Conservation (phyloP, 2,797 vertebrate genomes). For the Smutsia temminckii region DNA sequence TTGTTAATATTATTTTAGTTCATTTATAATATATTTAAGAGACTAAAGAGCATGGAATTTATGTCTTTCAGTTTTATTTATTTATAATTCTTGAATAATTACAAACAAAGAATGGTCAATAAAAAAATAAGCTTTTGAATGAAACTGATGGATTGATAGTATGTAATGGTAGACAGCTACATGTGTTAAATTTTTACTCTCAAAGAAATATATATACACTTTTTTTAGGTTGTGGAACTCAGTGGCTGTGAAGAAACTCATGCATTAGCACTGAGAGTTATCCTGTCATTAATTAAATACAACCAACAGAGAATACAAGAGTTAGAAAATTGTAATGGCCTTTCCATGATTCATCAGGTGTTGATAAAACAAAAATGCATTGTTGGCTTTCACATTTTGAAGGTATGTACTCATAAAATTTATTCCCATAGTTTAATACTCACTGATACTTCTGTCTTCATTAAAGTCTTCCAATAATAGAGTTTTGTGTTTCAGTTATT, state of each 20-base stretch:
- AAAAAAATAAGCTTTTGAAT: slow-evolving; percentile 36
- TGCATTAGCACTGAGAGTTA: slow-evolving; percentile 91
- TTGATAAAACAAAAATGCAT: slow-evolving; percentile 94
- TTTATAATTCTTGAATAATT: not conserved
- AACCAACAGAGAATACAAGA: slow-evolving; percentile 96
- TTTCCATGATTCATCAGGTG: slow-evolving; percentile 97
- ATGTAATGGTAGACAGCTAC: not conserved
- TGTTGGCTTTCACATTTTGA: slow-evolving; percentile 93
- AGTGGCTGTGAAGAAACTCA: slow-evolving; percentile 95
- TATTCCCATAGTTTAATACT: not conserved
- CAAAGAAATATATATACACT: not conserved
- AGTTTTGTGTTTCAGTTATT: slow-evolving; percentile 17
- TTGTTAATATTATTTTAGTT: not conserved
- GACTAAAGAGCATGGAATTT: not conserved
- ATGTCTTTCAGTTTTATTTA: slow-evolving; percentile 25
- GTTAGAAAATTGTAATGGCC: slow-evolving; percentile 95
- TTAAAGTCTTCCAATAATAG: not conserved
- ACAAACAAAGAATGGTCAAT: not conserved
- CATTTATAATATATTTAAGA: not conserved
- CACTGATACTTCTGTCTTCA: not conserved
- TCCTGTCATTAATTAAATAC: slow-evolving; percentile 92
- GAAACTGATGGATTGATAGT: slow-evolving; percentile 15
- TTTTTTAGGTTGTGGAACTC: slow-evolving; percentile 94
- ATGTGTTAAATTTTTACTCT: slow-evolving; percentile 35
- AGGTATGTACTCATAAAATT: slow-evolving; percentile 79